Percentiles rank a stretch among this genome's conserved stretches.
Evolutionary conservation across 2,113 vertebrate species (phyloP).

Genomic region (Dasyprocta punctata): DNA sequence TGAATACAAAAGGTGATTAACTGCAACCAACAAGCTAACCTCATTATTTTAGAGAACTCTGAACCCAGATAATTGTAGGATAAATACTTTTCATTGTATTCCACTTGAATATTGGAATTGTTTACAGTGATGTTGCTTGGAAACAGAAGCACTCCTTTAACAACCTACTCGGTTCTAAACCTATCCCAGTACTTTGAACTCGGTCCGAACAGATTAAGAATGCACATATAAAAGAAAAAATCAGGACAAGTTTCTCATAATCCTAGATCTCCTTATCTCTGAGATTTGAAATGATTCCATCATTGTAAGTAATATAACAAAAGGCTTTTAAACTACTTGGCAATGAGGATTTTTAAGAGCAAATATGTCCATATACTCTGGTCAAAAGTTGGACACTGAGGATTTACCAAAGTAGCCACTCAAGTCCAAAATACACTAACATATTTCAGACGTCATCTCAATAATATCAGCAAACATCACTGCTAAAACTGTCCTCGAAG

Average conservation of each 20-base stretch:
- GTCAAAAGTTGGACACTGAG: neutral
- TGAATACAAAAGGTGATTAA: constrained; percentile 26
- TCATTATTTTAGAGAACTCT: constrained; percentile 25
- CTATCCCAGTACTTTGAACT: neutral
- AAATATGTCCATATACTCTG: neutral
- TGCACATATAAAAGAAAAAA: neutral
- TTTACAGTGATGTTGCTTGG: constrained; percentile 73
- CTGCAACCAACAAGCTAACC: constrained; percentile 40
- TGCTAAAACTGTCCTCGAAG: neutral
- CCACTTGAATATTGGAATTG: constrained; percentile 47
- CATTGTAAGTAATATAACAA: neutral
- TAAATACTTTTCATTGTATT: constrained; percentile 16
- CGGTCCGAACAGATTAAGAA: constrained; percentile 2
- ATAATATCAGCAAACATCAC: neutral
- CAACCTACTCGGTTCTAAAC: constrained; percentile 15
- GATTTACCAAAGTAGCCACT: neutral
- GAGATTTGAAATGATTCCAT: neutral
- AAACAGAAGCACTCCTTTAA: constrained; percentile 64
- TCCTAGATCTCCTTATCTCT: neutral
- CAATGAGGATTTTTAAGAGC: constrained; percentile 13
- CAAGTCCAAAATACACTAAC: neutral
- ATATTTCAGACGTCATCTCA: neutral
- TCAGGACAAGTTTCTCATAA: constrained; percentile 7
- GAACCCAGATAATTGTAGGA: constrained; percentile 18
- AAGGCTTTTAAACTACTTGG: constrained; percentile 28